A percentile compares a stretch with the other conserved stretches of the same genome.
Evolutionary conservation across 2,113 vertebrate species (phyloP).

Genomic region (Vanacampus margaritifer): DNA sequence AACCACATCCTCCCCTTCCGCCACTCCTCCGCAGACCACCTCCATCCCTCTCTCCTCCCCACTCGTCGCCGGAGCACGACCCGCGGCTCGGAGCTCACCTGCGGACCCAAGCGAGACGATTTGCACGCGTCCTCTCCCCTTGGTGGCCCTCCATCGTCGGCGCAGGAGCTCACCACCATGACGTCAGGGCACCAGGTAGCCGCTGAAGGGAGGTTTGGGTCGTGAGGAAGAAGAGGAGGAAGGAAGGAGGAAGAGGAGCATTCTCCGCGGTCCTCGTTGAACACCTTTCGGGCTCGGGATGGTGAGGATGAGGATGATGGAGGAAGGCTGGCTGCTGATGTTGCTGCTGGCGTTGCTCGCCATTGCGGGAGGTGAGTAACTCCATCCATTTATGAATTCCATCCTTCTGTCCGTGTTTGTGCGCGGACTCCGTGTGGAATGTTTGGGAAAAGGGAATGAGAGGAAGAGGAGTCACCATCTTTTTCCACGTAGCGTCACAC

Average conservation of each 20-base stretch:
- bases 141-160: neutral
- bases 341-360: slow-evolving; percentile 69
- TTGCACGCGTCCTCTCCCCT: neutral
- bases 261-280: slow-evolving; percentile 48
- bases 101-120: neutral
- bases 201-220: slow-evolving; percentile 41
- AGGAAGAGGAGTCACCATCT: slow-evolving; percentile 42
- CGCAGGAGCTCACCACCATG: slow-evolving; percentile 16
- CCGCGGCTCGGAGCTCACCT: slow-evolving; percentile 34
- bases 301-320: slow-evolving; percentile 55
- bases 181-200: slow-evolving; percentile 58
- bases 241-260: slow-evolving; percentile 19
- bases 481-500: slow-evolving; percentile 5
- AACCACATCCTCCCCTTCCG: slow-evolving; percentile 14
- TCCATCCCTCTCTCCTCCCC: slow-evolving; percentile 22
- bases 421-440: slow-evolving; percentile 19
- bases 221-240: slow-evolving; percentile 35
- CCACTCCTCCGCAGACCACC: slow-evolving; percentile 14
- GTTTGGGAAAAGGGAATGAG: slow-evolving; percentile 8
- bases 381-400: slow-evolving; percentile 15
- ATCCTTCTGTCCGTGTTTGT: slow-evolving; percentile 28
- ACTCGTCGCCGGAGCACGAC: slow-evolving; percentile 54
- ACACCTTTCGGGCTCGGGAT: slow-evolving; percentile 56
- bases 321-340: slow-evolving; percentile 60
- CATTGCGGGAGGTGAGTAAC: slow-evolving; percentile 74